phyloP scores from a whole-genome alignment of 37 sponge, comb jelly and placozoan species.

The Geodia barretti region DNA sequence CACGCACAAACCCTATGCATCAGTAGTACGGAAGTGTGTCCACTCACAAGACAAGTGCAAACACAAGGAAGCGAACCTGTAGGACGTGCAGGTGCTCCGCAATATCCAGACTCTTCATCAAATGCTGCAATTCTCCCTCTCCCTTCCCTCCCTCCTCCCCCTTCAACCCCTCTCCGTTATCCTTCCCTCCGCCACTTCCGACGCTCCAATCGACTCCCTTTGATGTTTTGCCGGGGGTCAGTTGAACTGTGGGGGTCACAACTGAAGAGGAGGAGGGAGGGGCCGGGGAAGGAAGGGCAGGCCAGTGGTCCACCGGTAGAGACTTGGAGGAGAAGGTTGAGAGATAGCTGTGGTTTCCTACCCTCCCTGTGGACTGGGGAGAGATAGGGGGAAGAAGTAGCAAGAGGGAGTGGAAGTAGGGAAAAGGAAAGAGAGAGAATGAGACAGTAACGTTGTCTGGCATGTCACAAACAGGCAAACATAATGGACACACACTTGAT shows the following conservation, averaged over 20 bases:
- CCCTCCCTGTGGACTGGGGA: not conserved
- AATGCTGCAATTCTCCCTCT: slow-evolving; percentile 19
- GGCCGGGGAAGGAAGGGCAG: not conserved
- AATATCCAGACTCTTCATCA: slow-evolving; percentile 68
- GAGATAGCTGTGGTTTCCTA: not conserved
- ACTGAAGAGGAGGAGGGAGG: not conserved
- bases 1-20: too few species aligned
- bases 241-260: not conserved
- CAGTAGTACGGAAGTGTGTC: too few species aligned
- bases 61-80: too few species aligned
- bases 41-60: too few species aligned
- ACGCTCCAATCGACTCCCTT: not conserved
- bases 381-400: not conserved
- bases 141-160: not conserved
- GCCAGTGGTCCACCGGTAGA: not conserved
- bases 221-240: not conserved
- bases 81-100: slow-evolving; percentile 48
- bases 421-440: too few species aligned
- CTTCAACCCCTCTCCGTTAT: not conserved
- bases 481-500: too few species aligned
- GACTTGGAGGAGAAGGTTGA: not conserved
- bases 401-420: not conserved
- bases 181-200: not conserved
- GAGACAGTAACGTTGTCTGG: too few species aligned
- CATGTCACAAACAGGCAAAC: too few species aligned